Base-by-base conservation (phyloP, 1,140 invertebrate species). In the Spodoptera frugiperda region DNA sequence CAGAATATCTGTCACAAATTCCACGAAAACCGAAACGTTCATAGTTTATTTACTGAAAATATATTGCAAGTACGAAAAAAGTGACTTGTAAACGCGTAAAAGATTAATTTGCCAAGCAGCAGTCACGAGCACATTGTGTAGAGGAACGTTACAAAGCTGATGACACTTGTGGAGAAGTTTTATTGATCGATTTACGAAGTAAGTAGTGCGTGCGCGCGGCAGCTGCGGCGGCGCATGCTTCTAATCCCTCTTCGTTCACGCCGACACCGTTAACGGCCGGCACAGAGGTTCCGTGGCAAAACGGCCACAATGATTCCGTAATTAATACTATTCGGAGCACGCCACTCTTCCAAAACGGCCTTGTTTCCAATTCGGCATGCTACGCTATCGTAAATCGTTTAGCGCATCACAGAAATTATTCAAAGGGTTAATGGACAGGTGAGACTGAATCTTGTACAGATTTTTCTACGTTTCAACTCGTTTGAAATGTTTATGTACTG, bases 341-440 rank as follows among this genome's bases (percentile, higher is more conserved):
- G 84, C 82, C 87, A 87, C 71, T 85, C 78, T 86, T 78, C 80
- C 84, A 89, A 81, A 77, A 84, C 86, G 88, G 85, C 88, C 88
- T 90, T 89, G 89, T 91, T 93, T 93, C 74, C 84, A 83, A 92
- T 93, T 90, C 84, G 88, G 82, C 72, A 82, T 85, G 87, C 84
- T 88, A 79, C 70, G 80, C 80, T 85, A 89, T 87, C 83, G 85
- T 92, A 89, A 91, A 93, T 92, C 87, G 89, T 89, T 93, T 90
- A 90, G 87, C 80, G 77, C 83, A 80, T 80, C 81, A 88, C 82
- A 73, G 77, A 84, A 79, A 87, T 84, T 87, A 83, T 83, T 80
- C 75, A 70, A 78, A 78, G 85, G 87, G 83, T 87, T 89, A 88
- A 90, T 85, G 84, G 83, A 82, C 87, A 84, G 86, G 72, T 83